Percentiles rank a stretch among this genome's conserved stretches.
Conservation (phyloP, 2,797 vertebrate species). For the Falco peregrinus region DNA sequence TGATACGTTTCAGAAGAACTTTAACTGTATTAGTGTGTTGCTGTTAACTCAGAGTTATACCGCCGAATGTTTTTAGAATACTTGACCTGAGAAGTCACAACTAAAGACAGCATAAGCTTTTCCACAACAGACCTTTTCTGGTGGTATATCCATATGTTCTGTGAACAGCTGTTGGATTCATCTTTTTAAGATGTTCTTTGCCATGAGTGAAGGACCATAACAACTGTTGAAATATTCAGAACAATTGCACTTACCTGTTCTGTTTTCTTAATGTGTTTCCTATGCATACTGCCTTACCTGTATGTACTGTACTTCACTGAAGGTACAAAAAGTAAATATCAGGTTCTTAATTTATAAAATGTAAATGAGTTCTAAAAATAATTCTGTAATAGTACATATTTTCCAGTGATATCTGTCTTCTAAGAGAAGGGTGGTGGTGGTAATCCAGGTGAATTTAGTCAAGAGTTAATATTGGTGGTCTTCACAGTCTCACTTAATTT, state of each 20-base stretch:
- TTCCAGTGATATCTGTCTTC: background rate
- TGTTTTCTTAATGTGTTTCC: constrained; percentile 24
- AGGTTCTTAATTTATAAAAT: background rate
- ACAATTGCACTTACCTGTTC: constrained; percentile 17
- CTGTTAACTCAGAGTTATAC: background rate
- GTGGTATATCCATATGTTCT: constrained; percentile 29
- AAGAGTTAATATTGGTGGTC: background rate
- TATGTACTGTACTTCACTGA: background rate
- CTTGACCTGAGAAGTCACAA: constrained; percentile 4
- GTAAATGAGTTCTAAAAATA: background rate
- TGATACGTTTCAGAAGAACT: background rate
- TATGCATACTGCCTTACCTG: constrained; percentile 17
- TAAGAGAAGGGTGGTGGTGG: background rate
- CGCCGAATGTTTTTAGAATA: background rate
- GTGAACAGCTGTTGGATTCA: constrained; percentile 28
- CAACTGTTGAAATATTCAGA: constrained; percentile 10
- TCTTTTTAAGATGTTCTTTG: constrained; percentile 35
- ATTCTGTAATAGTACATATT: background rate
- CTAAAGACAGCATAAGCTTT: background rate
- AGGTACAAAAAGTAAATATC: background rate
- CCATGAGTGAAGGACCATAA: background rate
- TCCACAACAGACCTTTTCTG: constrained; percentile 3
- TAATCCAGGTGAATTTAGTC: background rate
- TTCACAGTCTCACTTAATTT: background rate
- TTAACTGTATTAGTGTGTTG: background rate